These are phyloP conservation scores for Sialis fuliginosa DNA, from an alignment of 2,888 invertebrate genomes.

Conservation along the genomic window DNA sequence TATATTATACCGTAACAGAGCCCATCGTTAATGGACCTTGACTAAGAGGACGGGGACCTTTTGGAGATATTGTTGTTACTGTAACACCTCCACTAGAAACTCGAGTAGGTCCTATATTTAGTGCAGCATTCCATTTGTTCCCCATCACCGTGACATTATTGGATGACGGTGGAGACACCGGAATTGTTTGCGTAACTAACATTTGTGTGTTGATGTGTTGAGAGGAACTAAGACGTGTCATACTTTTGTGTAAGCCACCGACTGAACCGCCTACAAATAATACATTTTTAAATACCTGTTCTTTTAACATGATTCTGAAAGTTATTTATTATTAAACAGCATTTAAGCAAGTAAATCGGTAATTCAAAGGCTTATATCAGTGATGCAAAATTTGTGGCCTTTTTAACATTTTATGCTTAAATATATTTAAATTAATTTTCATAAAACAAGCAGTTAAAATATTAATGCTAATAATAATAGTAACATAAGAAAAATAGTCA, in stretches of 20 bases:
- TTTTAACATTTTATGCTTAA: no score
- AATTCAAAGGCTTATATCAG: no score
- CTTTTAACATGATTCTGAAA: background rate
- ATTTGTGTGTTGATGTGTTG: conserved; percentile 44
- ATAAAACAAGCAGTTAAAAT: no score
- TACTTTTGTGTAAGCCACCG: conserved; percentile 64
- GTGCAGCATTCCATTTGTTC: conserved; percentile 29
- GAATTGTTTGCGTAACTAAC: conserved; percentile 14
- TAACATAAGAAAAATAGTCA: no score
- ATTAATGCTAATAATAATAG: no score
- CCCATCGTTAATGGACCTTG: conserved; percentile 30
- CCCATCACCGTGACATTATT: conserved; percentile 31
- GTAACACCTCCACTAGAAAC: conserved; percentile 40
- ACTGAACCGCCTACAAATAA: conserved; percentile 41
- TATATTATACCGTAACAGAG: conserved; percentile 4
- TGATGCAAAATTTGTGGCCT: no score
- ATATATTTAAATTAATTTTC: no score
- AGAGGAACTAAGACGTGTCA: conserved; percentile 63
- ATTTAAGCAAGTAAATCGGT: no score
- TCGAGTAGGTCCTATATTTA: conserved; percentile 23
- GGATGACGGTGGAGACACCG: conserved; percentile 22
- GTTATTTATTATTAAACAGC: no score
- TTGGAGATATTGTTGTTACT: conserved; percentile 41
- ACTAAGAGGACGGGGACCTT: conserved; percentile 27
- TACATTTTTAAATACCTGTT: background rate